Conservation (phyloP, 2,888 invertebrate species). For the Toxonevra muliebris region DNA sequence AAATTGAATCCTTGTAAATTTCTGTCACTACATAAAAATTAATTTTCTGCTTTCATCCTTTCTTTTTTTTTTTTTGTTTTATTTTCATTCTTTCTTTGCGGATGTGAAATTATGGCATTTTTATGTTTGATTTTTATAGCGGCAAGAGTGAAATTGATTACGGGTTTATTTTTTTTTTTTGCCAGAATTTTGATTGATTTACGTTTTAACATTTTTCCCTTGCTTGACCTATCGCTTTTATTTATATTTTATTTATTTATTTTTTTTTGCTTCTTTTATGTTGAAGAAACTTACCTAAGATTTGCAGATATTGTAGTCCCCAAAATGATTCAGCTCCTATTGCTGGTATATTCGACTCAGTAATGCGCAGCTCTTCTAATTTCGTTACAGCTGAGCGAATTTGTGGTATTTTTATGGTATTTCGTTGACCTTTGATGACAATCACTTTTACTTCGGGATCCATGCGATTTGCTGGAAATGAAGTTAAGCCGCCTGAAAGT, state of each 20-base stretch:
- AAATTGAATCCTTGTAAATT: slow-evolving; percentile 43
- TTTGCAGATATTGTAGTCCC: slow-evolving; percentile 73
- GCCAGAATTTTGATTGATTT: background rate
- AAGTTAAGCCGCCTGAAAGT: slow-evolving; percentile 71
- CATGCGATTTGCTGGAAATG: slow-evolving; percentile 72
- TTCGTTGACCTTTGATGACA: slow-evolving; percentile 74
- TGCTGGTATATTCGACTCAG: slow-evolving; percentile 77
- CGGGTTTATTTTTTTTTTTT: background rate
- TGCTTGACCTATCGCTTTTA: too few species aligned
- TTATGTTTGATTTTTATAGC: slow-evolving; percentile 21
- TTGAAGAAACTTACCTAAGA: slow-evolving; percentile 60
- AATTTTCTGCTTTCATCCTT: too few species aligned
- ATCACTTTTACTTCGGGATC: slow-evolving; percentile 74
- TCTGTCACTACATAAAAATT: slow-evolving; percentile 24
- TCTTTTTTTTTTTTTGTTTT: background rate
- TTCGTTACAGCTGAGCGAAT: slow-evolving; percentile 71
- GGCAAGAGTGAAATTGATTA: slow-evolving; percentile 1
- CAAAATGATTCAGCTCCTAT: slow-evolving; percentile 84
- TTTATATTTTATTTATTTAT: too few species aligned
- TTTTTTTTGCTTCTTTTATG: too few species aligned
- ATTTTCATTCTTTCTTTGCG: background rate
- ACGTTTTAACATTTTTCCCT: background rate
- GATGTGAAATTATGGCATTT: slow-evolving; percentile 12
- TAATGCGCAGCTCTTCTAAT: slow-evolving; percentile 77
- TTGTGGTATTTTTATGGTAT: slow-evolving; percentile 77